Conservation (phyloP, 2,797 vertebrate genomes). For the Moxostoma hubbsi region DNA sequence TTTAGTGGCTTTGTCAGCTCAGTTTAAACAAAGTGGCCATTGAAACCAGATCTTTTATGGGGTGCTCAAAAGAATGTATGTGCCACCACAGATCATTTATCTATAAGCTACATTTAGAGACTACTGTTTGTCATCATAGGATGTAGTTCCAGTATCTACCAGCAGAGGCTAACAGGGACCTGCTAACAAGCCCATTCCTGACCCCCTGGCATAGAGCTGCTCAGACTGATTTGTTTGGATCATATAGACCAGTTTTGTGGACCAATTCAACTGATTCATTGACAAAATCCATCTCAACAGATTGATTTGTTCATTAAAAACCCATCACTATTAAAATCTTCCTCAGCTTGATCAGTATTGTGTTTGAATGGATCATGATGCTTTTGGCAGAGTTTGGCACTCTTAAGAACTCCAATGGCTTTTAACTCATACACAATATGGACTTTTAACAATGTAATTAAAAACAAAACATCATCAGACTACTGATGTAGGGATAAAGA, state of each 20-base stretch:
- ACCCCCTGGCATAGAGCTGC: too few relatives aligned
- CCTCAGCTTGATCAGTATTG: background rate
- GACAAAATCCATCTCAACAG: background rate
- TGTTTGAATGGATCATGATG: background rate
- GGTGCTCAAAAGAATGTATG: too few relatives aligned
- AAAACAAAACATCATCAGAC: conserved; percentile 14
- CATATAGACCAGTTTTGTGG: background rate
- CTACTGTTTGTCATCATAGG: too few relatives aligned
- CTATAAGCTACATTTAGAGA: too few relatives aligned
- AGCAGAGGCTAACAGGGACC: too few relatives aligned
- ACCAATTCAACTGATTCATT: background rate
- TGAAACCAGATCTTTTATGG: too few relatives aligned
- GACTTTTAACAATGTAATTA: conserved; percentile 45
- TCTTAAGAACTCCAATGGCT: conserved; percentile 16
- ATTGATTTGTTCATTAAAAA: background rate
- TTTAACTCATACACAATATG: conserved; percentile 19
- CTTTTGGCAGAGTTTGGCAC: background rate
- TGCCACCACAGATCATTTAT: too few relatives aligned
- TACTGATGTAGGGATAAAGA: conserved; percentile 45
- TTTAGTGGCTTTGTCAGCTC: too few relatives aligned
- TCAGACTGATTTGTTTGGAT: too few relatives aligned
- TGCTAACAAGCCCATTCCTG: too few relatives aligned
- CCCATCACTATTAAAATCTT: background rate
- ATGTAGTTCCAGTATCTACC: too few relatives aligned
- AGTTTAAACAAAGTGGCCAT: too few relatives aligned